Percentiles rank a stretch among this genome's conserved stretches.
Conservation (phyloP, 2,888 invertebrate genomes). For the Pseudococcus jackbeardsleyi region DNA sequence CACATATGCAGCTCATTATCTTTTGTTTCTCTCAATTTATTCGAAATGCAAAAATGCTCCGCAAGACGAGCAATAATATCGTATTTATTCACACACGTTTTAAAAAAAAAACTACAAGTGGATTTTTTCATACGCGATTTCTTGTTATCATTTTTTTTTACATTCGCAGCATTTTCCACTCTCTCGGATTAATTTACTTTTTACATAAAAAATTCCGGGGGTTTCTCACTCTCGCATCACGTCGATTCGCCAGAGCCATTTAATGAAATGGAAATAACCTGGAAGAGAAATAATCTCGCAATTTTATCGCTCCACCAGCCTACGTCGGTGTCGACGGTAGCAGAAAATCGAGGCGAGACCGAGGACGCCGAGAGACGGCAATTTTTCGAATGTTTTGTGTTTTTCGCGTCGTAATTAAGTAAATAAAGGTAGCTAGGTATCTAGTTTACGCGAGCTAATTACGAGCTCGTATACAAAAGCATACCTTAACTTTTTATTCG, state of each 20-base stretch:
- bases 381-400: constrained; percentile 39
- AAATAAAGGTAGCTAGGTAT: constrained; percentile 31
- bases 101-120: not conserved
- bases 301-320: not conserved
- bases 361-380: not conserved
- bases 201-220: not conserved
- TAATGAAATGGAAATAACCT: not conserved
- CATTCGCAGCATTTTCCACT: not conserved
- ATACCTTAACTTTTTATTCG: constrained; percentile 36
- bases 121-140: not conserved
- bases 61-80: too few relatives aligned
- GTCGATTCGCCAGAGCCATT: not conserved
- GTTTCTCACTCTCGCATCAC: not conserved
- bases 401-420: constrained; percentile 14
- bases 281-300: not conserved
- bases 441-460: constrained; percentile 13
- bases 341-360: not conserved
- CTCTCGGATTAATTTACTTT: not conserved
- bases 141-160: not conserved
- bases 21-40: too few relatives aligned
- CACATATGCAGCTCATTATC: too few relatives aligned
- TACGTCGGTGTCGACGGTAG: not conserved
- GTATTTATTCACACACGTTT: too few relatives aligned
- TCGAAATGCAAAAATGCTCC: too few relatives aligned
- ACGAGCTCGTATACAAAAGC: constrained; percentile 14